Base-by-base conservation (phyloP, 2,888 invertebrate species). In the Drosophila meridionalis region DNA sequence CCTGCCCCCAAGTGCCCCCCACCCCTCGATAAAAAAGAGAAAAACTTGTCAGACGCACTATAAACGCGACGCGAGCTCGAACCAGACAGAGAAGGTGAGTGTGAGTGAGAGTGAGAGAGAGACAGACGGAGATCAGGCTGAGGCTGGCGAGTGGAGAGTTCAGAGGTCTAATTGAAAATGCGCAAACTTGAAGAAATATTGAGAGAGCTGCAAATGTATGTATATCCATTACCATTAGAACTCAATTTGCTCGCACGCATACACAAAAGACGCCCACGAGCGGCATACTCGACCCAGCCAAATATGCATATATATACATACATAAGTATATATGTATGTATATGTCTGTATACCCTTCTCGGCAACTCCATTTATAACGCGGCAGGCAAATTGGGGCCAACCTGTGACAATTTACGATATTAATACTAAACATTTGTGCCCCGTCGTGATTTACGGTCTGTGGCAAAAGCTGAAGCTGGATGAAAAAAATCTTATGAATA, bases 121-220 rank as follows among this genome's bases (percentile, higher is more conserved):
- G 47, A 30, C 59, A n/a, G 48, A 14, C 36, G 45, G 59, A 47
- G 30, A 40, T 47, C 53, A 36, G 26, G 43, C 77, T 52, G 63
- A 71, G 68, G 67, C 72, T 58, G 63, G 73, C 78, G 67, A 82
- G 76, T 81, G 62, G 72, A 63, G 83, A 83, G 91, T 87, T 90
- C 91, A 91, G 89, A 91, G 90, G 90, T 91, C 91, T 91, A 91
- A 91, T 91, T 91, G 90, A 91, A 91, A 91, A 91, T 91, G 84
- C 83, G 87, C 80, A 79, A 78, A 89, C 78, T 83, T 87, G 78
- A 82, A 87, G 76, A 78, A 84, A 83, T 89, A 86, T 86, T 87
- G 87, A 87, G 84, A 83, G 83, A 82, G 85, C 64, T 58, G 65
- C 55, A 65, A 71, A 60, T 59, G 45, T 70, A 71, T 71, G 63